Conservation (phyloP, 1,140 invertebrate species). For the Drosophila arizonae region DNA sequence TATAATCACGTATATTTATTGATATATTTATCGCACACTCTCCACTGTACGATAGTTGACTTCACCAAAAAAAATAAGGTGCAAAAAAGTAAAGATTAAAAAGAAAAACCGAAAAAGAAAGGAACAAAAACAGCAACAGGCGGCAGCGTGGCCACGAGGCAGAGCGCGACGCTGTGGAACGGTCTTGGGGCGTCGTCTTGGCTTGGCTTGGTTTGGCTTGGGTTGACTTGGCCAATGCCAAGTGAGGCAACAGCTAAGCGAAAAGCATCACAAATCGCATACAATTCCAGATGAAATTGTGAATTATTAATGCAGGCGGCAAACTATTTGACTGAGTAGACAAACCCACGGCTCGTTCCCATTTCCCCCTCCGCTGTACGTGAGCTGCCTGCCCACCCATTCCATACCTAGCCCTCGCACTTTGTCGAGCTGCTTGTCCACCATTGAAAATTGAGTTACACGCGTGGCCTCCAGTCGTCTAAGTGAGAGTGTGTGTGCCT, state of each 20-base stretch:
- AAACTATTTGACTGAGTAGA: constrained; percentile 79
- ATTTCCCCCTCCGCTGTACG: constrained; percentile 31
- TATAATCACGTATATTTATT: not conserved
- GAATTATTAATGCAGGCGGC: constrained; percentile 81
- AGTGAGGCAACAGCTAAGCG: constrained; percentile 54
- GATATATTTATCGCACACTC: not conserved
- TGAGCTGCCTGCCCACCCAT: constrained; percentile 38
- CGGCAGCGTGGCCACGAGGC: constrained; percentile 11
- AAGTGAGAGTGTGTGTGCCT: constrained; percentile 30
- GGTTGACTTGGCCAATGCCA: constrained; percentile 18
- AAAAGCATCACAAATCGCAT: constrained; percentile 81
- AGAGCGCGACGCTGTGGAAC: not conserved
- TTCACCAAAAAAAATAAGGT: constrained; percentile 20
- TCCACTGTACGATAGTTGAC: constrained; percentile 14
- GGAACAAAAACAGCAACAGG: constrained; percentile 55
- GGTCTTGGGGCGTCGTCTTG: constrained; percentile 24
- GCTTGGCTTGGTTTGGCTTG: not conserved
- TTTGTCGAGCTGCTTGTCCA: constrained; percentile 41
- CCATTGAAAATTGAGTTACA: constrained; percentile 81
- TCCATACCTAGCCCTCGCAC: constrained; percentile 6
- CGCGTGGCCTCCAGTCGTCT: constrained; percentile 52
- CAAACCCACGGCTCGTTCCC: constrained; percentile 59
- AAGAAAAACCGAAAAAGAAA: constrained; percentile 16
- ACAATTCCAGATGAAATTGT: constrained; percentile 82
- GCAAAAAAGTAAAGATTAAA: constrained; percentile 25